Evolutionary conservation across 2,797 vertebrate species (phyloP).

Genomic region (Phataginus tetradactyla): DNA sequence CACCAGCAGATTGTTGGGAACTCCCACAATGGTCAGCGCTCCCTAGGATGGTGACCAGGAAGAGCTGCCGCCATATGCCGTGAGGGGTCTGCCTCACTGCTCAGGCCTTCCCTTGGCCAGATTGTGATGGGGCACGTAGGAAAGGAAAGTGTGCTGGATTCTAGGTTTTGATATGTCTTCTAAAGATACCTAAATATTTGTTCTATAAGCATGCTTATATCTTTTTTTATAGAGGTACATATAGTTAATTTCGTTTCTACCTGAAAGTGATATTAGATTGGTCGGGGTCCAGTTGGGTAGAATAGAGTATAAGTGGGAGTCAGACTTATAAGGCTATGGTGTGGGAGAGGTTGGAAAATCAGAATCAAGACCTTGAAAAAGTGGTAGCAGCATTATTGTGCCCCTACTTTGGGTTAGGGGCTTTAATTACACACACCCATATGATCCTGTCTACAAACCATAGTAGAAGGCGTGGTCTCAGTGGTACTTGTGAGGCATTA

Average conservation of each 20-base stretch:
- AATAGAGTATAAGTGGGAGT: neutral
- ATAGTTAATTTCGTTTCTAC: neutral
- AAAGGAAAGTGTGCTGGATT: neutral
- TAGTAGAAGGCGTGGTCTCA: too few relatives aligned
- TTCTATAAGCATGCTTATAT: neutral
- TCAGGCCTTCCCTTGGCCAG: neutral
- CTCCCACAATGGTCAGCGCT: neutral
- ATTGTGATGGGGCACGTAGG: neutral
- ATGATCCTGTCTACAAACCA: neutral
- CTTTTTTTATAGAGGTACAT: neutral
- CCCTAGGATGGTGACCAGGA: neutral
- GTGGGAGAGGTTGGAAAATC: neutral
- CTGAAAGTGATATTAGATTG: neutral
- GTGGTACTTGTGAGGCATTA: neutral
- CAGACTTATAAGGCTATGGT: neutral
- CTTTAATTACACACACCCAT: neutral
- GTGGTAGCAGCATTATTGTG: neutral
- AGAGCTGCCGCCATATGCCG: neutral
- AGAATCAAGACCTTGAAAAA: neutral
- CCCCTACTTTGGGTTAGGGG: neutral
- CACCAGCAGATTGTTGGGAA: neutral
- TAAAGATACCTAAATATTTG: neutral
- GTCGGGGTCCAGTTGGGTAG: neutral
- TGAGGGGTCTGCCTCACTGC: accelerated
- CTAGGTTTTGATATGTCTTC: neutral